Percentiles rank a stretch among this genome's conserved stretches.
Conservation (phyloP, 1,140 invertebrate genomes). For the Nomia melanderi region DNA sequence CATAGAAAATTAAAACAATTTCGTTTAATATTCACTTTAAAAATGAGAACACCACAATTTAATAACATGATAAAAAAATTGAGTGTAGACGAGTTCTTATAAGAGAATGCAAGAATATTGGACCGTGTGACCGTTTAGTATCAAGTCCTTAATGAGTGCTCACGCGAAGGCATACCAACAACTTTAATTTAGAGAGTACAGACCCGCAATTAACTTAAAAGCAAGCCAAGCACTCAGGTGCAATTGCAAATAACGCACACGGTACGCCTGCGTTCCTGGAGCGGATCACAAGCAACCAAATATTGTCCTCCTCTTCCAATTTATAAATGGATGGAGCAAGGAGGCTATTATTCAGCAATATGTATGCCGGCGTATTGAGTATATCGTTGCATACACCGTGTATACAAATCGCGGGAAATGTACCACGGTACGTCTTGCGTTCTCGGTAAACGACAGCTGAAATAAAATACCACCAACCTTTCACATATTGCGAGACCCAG, state of each 20-base stretch:
- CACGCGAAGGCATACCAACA: conserved; percentile 10
- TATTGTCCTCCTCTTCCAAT: conserved; percentile 30
- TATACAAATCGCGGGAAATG: neutral
- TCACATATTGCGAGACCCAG: neutral
- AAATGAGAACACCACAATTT: no score
- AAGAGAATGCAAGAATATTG: neutral
- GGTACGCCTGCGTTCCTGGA: neutral
- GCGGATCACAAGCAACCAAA: conserved; percentile 31
- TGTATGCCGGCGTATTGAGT: neutral
- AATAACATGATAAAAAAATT: no score
- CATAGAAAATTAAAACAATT: no score
- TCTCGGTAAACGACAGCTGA: neutral
- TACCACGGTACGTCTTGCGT: neutral
- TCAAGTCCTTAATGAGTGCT: conserved; percentile 4
- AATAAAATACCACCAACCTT: conserved; percentile 12
- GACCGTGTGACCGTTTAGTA: neutral
- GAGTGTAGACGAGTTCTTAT: no score
- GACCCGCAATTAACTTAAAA: conserved; percentile 50
- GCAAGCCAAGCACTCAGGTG: conserved; percentile 37
- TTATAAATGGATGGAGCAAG: conserved; percentile 38
- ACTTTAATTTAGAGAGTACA: conserved; percentile 42
- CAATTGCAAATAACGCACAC: conserved; percentile 33
- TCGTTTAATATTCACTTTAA: no score
- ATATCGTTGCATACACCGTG: neutral
- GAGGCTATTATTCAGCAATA: neutral